Base-by-base conservation (phyloP, 1,140 invertebrate species). In the Chelonus insularis region DNA sequence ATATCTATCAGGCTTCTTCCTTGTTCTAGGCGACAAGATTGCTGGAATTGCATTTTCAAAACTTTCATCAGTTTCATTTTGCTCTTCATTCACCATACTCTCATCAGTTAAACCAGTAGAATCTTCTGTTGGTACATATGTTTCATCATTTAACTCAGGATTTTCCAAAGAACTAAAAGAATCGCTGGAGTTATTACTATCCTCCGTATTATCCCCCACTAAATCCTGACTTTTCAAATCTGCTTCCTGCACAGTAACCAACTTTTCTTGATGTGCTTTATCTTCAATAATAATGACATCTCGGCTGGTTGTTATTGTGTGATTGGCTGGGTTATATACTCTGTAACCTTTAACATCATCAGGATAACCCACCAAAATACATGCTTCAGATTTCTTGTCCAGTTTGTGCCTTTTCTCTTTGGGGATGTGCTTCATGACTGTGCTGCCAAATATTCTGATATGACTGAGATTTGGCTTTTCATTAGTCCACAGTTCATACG, bases 361-460 rank as follows among this genome's bases (percentile, higher is more conserved):
- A 65, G 66, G 48, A 34, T 72, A 75, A 9, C 72, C 69, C n/a
- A 76, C 64, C 39, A 73, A 66, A 7, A 75, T 67, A 34, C 67
- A 54, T 58, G 70, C 64, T 45, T 55, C 14, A 2, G 69, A 41
- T 58, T 74, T 77, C n/a, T 52, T 29, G 50, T 73, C 69, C 47
- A 62, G 68, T 41, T 75, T 76, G 37, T 56, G 20, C 1, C 71
- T 45, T 41, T 70, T 66, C 57, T 71, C 63, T 47, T 74, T 70
- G 34, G 65, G 67, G 32, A 69, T 62, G 14, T 62, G 60, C 5
- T 62, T 45, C 52, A 63, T 59, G 0, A 57, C 68, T 55, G 57
- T 37, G 57, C 76, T 80, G 4, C 78, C 80, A 76, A 83, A 82
- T 37, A 74, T 68, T 45, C 66, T 68, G 4, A 75, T 21, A 45